These are phyloP conservation scores for Zosterops borbonicus DNA, from an alignment of 2,113 vertebrate species.

Conservation along the genomic window DNA sequence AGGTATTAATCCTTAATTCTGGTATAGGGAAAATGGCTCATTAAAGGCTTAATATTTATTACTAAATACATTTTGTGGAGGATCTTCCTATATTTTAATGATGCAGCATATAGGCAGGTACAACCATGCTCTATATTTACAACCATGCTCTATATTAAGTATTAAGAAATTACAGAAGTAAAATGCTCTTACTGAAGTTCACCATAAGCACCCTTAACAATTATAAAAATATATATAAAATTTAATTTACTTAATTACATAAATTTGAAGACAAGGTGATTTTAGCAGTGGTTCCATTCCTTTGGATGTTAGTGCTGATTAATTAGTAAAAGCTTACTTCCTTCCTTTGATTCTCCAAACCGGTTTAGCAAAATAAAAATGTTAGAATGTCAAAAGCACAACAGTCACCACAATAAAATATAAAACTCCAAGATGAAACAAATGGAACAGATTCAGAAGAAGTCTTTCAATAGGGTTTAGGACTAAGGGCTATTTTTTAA, in stretches of 20 bases:
- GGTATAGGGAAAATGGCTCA: rapidly evolving
- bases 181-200: not conserved
- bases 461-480: not conserved
- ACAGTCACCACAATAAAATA: rapidly evolving
- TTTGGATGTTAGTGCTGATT: not conserved
- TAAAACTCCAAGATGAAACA: not conserved
- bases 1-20: not conserved
- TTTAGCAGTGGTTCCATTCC: not conserved
- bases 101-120: not conserved
- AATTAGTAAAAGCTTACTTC: not conserved
- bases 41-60: not conserved
- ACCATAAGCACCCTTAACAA: not conserved
- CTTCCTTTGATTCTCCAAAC: not conserved
- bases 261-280: not conserved
- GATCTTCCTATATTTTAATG: not conserved
- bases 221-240: not conserved
- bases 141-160: not conserved
- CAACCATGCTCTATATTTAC: not conserved
- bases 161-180: not conserved
- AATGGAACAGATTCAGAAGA: not conserved
- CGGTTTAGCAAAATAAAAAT: not conserved
- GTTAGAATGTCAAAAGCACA: not conserved
- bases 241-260: not conserved
- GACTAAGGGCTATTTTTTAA: not conserved
- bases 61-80: not conserved